Evolutionary conservation across 2,888 invertebrate genomes (phyloP), one percentile per base, ranked within the genome.

Genomic region (Hydropsyche betteni): DNA sequence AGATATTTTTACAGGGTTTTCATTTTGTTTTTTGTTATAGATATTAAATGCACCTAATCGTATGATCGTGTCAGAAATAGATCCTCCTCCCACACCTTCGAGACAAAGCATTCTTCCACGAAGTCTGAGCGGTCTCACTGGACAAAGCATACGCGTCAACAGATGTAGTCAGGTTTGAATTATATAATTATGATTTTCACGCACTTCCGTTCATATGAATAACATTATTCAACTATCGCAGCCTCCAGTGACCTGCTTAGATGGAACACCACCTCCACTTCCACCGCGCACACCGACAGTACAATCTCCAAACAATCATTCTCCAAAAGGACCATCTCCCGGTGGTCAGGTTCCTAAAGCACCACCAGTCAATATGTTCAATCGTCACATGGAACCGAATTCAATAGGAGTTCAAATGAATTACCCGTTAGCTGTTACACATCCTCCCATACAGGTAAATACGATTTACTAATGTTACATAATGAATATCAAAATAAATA

Each of bases 381-480:
- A 55, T 51, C 72, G 72, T 10, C 38, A 72, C 38, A 24, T 55
- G 34, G 72, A 72, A 51, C 87, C 88, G 1, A 90, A 91, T 84
- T 90, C 91, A 76, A 90, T 90, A 80, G 89, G 89, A 82, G 83
- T 90, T 86, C 89, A 90, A 85, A 88, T 90, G 90, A 89, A 87
- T 81, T 90, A 90, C 80, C 90, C 90, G 78, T 85, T 90, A 80
- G 89, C 90, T 24, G 76, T 76, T 80, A 88, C 84, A 58, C 87
- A 87, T 77, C 87, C 87, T 80, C 87, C 87, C 12, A 77, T 80
- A 55, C 80, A 80, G 68, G 80, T 79, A 74, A 76, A 38, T 44
- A 16, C 24, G 24, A 33, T 68, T 34, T 33, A 10, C 36, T 24
- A 8, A 14, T 16, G 16, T 33, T 33, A 6, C 6, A 16, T 16